Evolutionary conservation across 1,140 invertebrate genomes (phyloP).

Genomic region (Helicoverpa armigera): DNA sequence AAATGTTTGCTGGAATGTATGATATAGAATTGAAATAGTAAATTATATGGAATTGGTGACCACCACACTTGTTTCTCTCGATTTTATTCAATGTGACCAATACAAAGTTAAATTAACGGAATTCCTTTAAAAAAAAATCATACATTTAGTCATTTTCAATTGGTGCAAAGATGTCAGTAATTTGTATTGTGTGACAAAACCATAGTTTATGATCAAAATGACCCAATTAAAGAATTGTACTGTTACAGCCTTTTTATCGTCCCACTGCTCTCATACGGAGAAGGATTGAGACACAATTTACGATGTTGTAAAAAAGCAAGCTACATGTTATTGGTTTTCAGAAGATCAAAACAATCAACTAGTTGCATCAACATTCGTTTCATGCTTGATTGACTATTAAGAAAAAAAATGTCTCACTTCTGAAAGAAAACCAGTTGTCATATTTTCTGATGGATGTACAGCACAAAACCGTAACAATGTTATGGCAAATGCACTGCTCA

Average conservation of each 20-base stretch:
- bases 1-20: slow-evolving; percentile 9
- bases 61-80: too few relatives aligned
- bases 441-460: background rate
- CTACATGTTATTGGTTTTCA: background rate
- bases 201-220: background rate
- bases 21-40: background rate
- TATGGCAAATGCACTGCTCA: too few relatives aligned
- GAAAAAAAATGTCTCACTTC: too few relatives aligned
- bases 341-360: slow-evolving; percentile 3
- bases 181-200: slow-evolving; percentile 5
- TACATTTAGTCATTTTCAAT: background rate
- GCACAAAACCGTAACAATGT: background rate
- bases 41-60: background rate
- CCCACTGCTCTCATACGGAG: too few relatives aligned
- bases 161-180: slow-evolving; percentile 11
- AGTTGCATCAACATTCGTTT: background rate
- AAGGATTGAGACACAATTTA: background rate
- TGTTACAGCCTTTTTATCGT: too few relatives aligned
- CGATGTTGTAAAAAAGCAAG: background rate
- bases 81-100: slow-evolving; percentile 3
- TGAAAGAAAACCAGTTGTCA: background rate
- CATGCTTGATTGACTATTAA: background rate
- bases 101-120: background rate
- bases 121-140: background rate
- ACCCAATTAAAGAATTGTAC: background rate